Percentiles rank a stretch among this genome's conserved stretches.
These are phyloP conservation scores for Tychaedon coryphoeus DNA, from an alignment of 2,113 vertebrate species.

Conservation along the genomic window DNA sequence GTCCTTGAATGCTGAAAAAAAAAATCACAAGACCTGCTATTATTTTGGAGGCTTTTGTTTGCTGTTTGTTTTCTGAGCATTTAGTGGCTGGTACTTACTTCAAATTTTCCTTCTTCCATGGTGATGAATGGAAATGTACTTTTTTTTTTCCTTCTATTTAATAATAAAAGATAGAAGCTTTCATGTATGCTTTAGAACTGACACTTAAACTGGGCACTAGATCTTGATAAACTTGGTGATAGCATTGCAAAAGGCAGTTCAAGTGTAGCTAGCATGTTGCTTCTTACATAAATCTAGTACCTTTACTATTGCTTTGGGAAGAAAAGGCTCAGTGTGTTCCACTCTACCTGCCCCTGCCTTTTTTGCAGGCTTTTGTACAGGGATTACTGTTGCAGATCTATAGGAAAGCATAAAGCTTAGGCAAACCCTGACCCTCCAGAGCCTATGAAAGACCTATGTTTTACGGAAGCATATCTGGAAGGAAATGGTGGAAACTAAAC, in stretches of 20 bases:
- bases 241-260: not conserved
- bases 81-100: slow-evolving; percentile 24
- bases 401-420: not conserved
- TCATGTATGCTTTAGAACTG: not conserved
- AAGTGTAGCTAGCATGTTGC: not conserved
- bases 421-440: not conserved
- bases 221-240: not conserved
- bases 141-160: not conserved
- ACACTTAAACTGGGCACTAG: not conserved
- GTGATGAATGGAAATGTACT: not conserved
- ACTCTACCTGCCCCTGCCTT: not conserved
- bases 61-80: slow-evolving; percentile 1
- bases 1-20: not conserved
- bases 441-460: not conserved
- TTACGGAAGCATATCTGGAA: not conserved
- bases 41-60: slow-evolving; percentile 32
- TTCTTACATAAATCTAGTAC: not conserved
- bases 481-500: not conserved
- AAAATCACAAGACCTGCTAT: slow-evolving; percentile 13
- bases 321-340: not conserved
- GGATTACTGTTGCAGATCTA: not conserved
- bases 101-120: not conserved
- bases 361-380: not conserved
- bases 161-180: not conserved
- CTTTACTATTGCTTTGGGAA: not conserved